Conservation (phyloP, 1,140 invertebrate species). For the Drosophila ironensis region DNA sequence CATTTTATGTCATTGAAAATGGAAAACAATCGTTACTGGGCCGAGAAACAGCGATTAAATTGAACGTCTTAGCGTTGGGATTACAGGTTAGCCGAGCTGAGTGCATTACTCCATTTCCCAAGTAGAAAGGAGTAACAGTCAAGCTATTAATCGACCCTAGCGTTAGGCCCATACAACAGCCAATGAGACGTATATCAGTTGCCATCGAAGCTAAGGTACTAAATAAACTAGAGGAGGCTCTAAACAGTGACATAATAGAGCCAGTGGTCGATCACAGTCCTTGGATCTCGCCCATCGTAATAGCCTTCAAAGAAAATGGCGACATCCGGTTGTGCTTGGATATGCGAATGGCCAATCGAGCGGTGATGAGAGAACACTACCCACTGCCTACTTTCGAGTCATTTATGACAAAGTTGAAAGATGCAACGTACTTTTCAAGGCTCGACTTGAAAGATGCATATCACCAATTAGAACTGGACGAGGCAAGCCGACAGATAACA, state of each 20-base stretch:
- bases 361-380: no score
- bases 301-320: not conserved
- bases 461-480: conserved; percentile 3
- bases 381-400: not conserved
- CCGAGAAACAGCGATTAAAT: conserved; percentile 19
- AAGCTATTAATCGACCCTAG: conserved; percentile 31
- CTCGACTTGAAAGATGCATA: not conserved
- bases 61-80: conserved; percentile 17
- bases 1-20: conserved; percentile 41
- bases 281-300: not conserved
- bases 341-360: not conserved
- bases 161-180: conserved; percentile 13
- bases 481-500: not conserved
- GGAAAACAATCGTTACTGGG: conserved; percentile 28
- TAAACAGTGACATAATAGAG: conserved; percentile 12
- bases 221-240: conserved; percentile 7
- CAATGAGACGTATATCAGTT: conserved; percentile 7
- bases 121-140: conserved; percentile 22
- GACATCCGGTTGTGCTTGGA: not conserved
- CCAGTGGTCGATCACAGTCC: conserved; percentile 1
- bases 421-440: not conserved
- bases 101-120: conserved; percentile 25
- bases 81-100: conserved; percentile 8
- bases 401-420: not conserved
- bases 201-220: conserved; percentile 23